Base-by-base conservation (phyloP, 1,140 invertebrate genomes). In the Drosophila sproati region DNA sequence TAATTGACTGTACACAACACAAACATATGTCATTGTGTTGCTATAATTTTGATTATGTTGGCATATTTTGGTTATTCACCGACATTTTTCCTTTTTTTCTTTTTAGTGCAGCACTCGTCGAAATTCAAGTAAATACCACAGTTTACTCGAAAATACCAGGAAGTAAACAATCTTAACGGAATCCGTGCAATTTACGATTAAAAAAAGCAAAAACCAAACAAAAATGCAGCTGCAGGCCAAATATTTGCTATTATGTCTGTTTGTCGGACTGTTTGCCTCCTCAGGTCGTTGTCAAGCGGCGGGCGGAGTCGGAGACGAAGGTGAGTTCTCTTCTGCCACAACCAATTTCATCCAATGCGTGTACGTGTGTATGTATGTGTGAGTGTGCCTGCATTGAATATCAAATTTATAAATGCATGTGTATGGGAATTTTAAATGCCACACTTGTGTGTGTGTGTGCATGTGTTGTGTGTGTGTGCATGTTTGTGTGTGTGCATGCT, bases 171-270 rank as follows among this genome's bases (percentile, higher is more conserved):
- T 56, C 51, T 62, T 47, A 67, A 39, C 63, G 73, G 62, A 28
- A 39, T 12, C 43, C 35, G 55, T 67, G 70, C 59, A 71, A 61
- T 77, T 77, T 41, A 63, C 43, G 31, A 56, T 32, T 62, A 63
- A 63, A 57, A 57, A 61, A 43, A 31, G 69, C 32, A 31, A 45
- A 71, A 55, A 60, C n/a, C 73, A 56, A 74, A 50, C 29, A 50
- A 75, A 73, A 63, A 88, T 88, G 85, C 83, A 80, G 79, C 80
- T 68, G 35, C 85, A 89, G 55, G 64, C 73, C 43, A 88, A 88
- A 81, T 89, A 78, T 74, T 74, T 89, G 67, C 56, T 85, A 50
- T 57, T 88, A 55, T 88, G 80, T 69, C 75, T 89, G 54, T 90
- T 88, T 59, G 85, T 89, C 20, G 85, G 80, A 20, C 67, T 89